Percentiles rank a stretch among this genome's conserved stretches.
Conservation (phyloP, 2,888 invertebrate species). For the Caenorhabditis zanzibari region DNA sequence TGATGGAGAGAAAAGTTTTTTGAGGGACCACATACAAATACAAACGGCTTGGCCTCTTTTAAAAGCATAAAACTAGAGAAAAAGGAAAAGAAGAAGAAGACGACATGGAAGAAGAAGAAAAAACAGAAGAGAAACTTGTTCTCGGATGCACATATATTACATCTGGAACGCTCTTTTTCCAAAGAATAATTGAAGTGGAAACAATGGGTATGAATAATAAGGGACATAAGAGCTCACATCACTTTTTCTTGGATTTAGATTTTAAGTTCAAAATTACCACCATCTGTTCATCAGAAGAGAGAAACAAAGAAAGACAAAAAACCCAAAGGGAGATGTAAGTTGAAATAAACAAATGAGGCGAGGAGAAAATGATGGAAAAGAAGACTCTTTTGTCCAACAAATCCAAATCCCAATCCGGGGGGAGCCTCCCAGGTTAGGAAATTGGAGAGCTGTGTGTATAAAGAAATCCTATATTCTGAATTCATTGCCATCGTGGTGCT, state of each 20-base stretch:
- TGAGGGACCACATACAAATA: conserved; percentile 30
- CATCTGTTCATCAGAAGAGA: conserved; percentile 14
- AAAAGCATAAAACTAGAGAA: conserved; percentile 48
- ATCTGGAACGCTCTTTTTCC: conserved; percentile 54
- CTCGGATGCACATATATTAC: conserved; percentile 63
- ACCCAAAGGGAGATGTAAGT: conserved; percentile 30
- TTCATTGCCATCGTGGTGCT: conserved; percentile 33
- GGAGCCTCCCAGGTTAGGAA: conserved; percentile 56
- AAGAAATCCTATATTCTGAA: conserved; percentile 62
- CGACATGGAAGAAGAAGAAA: conserved; percentile 16
- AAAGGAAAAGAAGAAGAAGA: conserved; percentile 3
- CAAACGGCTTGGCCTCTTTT: conserved; percentile 27
- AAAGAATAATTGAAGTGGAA: conserved; percentile 43
- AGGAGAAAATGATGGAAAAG: conserved; percentile 51
- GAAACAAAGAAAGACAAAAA: conserved; percentile 4
- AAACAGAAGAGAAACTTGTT: conserved; percentile 54
- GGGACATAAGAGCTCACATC: not conserved
- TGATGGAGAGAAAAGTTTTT: not conserved
- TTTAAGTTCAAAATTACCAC: conserved; percentile 11
- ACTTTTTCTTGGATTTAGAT: conserved; percentile 10
- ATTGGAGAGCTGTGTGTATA: conserved; percentile 66
- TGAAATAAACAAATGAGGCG: conserved; percentile 63
- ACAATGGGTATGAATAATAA: conserved; percentile 51
- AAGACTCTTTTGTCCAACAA: conserved; percentile 27
- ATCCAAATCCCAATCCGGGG: conserved; percentile 3